These are phyloP conservation scores for Alethe castanea DNA, from an alignment of 2,113 vertebrate genomes.

Conservation along the genomic window DNA sequence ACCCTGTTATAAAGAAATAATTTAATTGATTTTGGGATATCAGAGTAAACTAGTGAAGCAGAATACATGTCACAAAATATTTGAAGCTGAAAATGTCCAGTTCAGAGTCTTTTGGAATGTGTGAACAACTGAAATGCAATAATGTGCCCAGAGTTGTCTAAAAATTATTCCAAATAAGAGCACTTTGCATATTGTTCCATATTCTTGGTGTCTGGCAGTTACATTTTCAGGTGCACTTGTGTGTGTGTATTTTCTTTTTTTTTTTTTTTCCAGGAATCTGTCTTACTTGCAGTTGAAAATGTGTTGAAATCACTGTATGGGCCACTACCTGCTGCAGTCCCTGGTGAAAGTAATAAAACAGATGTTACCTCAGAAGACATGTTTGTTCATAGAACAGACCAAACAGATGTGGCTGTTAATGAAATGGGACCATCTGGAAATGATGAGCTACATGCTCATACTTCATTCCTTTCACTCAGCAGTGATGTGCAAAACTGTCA, in stretches of 20 bases:
- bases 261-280: conserved; percentile 77
- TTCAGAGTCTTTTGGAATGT: neutral
- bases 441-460: conserved; percentile 50
- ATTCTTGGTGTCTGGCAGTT: neutral
- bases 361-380: conserved; percentile 66
- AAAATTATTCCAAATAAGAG: neutral
- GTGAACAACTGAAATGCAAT: neutral
- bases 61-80: neutral
- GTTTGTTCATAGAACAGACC: conserved; percentile 53
- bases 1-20: neutral
- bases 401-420: conserved; percentile 70
- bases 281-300: conserved; percentile 86
- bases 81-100: neutral
- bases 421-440: conserved; percentile 64
- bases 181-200: neutral
- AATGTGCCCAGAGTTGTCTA: neutral
- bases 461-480: conserved; percentile 56
- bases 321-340: conserved; percentile 65
- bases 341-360: conserved; percentile 67
- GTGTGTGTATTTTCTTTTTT: neutral
- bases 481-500: conserved; percentile 61
- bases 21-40: neutral
- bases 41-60: neutral
- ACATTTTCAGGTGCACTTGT: neutral
- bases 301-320: conserved; percentile 87